Evolutionary conservation across 1,140 invertebrate genomes (phyloP).

Genomic region (Sipha flava): DNA sequence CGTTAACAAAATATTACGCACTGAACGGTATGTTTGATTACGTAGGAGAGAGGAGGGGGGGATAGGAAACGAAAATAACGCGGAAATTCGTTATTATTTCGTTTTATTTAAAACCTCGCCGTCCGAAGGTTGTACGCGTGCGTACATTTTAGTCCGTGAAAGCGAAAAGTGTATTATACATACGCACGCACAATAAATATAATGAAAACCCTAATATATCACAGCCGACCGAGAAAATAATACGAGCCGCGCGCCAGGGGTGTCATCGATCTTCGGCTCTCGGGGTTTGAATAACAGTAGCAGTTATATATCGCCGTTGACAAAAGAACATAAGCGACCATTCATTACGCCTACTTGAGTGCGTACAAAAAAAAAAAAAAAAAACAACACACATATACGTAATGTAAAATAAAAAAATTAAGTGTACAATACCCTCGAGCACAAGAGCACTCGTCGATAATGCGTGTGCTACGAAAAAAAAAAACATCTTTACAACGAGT

Average conservation of each 20-base stretch:
- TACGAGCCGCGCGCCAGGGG: neutral
- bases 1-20: too few relatives aligned
- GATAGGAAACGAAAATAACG: too few relatives aligned
- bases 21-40: too few relatives aligned
- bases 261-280: constrained; percentile 2
- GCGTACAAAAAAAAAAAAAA: neutral
- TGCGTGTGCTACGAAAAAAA: neutral
- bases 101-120: too few relatives aligned
- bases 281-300: neutral
- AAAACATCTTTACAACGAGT: neutral
- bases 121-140: too few relatives aligned
- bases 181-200: neutral
- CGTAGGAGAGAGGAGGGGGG: too few relatives aligned
- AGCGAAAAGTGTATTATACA: too few relatives aligned
- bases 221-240: neutral
- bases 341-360: constrained; percentile 14
- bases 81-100: too few relatives aligned
- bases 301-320: neutral
- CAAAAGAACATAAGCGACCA: neutral
- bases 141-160: too few relatives aligned
- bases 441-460: neutral
- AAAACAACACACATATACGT: neutral
- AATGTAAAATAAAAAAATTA: neutral
- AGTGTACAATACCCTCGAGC: neutral
- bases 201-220: neutral